Evolutionary conservation across 2,797 vertebrate species (phyloP).

Genomic region (Peromyscus eremicus): DNA sequence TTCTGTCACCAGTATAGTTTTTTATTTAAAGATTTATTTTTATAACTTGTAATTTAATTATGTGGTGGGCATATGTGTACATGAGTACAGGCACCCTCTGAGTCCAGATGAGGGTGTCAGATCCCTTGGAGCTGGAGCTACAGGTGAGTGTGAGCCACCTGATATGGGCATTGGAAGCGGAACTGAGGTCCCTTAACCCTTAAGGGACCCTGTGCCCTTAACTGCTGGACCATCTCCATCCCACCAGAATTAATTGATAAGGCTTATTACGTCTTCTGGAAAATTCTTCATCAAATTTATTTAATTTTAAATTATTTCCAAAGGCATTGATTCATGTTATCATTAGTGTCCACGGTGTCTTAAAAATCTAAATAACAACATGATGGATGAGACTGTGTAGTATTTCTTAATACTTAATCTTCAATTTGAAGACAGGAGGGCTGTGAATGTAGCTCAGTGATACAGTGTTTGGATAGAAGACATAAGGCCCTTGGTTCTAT

Average conservation of each 20-base stretch:
- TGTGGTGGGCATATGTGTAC: too few relatives aligned
- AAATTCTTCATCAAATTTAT: slow-evolving; percentile 10
- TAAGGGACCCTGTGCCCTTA: neutral
- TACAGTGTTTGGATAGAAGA: neutral
- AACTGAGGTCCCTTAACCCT: neutral
- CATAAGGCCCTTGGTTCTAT: neutral
- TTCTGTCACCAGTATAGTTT: neutral
- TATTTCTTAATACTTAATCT: neutral
- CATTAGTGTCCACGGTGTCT: neutral
- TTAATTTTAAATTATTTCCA: slow-evolving; percentile 62
- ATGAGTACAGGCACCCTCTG: neutral
- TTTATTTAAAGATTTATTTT: neutral
- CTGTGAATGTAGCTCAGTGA: neutral
- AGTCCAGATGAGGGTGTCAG: neutral
- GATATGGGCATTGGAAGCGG: neutral
- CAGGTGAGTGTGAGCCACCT: neutral
- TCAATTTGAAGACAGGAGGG: slow-evolving; percentile 24
- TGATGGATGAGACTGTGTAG: neutral
- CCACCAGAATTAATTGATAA: neutral
- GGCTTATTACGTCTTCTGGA: neutral
- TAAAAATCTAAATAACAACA: neutral
- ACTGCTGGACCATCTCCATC: neutral
- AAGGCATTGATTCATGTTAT: neutral
- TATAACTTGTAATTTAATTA: neutral
- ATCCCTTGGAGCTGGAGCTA: neutral